Evolutionary conservation across 2,888 invertebrate species (phyloP), one percentile per base, ranked within the genome.

Genomic region (Tachina lurida): DNA sequence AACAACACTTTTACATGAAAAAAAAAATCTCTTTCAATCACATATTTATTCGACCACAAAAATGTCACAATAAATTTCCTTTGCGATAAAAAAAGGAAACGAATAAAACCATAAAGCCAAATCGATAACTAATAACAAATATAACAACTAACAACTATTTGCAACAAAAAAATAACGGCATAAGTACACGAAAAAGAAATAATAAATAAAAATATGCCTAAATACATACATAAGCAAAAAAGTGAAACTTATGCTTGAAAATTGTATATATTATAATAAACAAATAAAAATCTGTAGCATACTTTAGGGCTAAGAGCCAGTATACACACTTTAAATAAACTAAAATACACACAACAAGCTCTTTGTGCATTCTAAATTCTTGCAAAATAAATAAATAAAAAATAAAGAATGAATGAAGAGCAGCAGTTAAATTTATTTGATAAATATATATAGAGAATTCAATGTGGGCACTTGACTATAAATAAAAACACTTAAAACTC

Each of bases 31-130:
- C 70, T 70, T 70, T 79, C 58, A 75, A 63, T 79, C 79, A 71
- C 63, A 79, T 74, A 76, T 73, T 81, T 68, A 84, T 77, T 84
- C 49, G 73, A 84, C 84, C 84, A 68, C 84, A 74, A 81, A 84
- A 81, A 62, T 81, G 84, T 81, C 81, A 80, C 68, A 77, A 81
- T 84, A 84, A 81, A 84, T 84, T 68, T 81, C 10, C 68, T 62
- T 68, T 60, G 49, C 62, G 22, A 81, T 73, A 74, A 67, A 77
- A 75, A 60, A 63, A 63, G 56, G 56, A 58, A 12, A 3, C 2
- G 8, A 73, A 31, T 13, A 47, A 70, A 77, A 68, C 74, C 81
- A 84, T 73, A 45, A 65, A 74, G 45, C 74, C 73, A 74, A 81
- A 84, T 81, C 76, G 84, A 77, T 81, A 68, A 77, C 80, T 84